Evolutionary conservation across 2,888 invertebrate species (phyloP).

Genomic region (Drosophila paranaensis): DNA sequence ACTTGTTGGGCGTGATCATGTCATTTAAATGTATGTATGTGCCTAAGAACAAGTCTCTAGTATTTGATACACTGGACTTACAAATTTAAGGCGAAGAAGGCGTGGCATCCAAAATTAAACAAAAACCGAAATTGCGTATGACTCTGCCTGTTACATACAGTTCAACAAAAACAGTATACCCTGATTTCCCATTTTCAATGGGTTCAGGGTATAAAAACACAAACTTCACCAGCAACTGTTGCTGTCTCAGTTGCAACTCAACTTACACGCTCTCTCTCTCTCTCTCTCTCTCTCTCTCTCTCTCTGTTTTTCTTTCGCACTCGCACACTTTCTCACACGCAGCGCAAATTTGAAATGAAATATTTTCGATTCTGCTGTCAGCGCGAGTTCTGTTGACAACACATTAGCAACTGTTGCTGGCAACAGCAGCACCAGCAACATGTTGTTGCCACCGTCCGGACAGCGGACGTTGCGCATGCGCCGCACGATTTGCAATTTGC

Average conservation of each 20-base stretch:
- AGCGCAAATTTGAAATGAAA: slow-evolving; percentile 77
- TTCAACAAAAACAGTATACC: no score
- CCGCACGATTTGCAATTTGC: slow-evolving; percentile 79
- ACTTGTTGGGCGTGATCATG: no score
- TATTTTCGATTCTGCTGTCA: slow-evolving; percentile 81
- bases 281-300: slow-evolving; percentile 11
- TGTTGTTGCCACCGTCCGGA: slow-evolving; percentile 65
- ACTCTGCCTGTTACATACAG: no score
- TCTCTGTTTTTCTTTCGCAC: slow-evolving; percentile 15
- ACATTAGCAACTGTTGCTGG: slow-evolving; percentile 73
- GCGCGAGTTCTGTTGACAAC: slow-evolving; percentile 78
- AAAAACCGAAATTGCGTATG: no score
- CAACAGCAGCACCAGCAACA: slow-evolving; percentile 35
- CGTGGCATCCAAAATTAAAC: no score
- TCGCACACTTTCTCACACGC: slow-evolving; percentile 31
- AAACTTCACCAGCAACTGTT: slow-evolving; percentile 8
- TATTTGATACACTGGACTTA: no score
- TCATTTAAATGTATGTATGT: no score
- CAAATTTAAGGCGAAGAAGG: no score
- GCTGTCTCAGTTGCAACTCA: not conserved
- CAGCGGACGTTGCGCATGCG: slow-evolving; percentile 72
- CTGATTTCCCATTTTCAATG: no score
- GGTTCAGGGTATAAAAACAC: no score
- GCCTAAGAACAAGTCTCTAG: no score
- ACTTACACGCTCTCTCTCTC: slow-evolving; percentile 5